Base-by-base conservation (phyloP, 2,113 vertebrate species). In the Synchiropus splendidus region DNA sequence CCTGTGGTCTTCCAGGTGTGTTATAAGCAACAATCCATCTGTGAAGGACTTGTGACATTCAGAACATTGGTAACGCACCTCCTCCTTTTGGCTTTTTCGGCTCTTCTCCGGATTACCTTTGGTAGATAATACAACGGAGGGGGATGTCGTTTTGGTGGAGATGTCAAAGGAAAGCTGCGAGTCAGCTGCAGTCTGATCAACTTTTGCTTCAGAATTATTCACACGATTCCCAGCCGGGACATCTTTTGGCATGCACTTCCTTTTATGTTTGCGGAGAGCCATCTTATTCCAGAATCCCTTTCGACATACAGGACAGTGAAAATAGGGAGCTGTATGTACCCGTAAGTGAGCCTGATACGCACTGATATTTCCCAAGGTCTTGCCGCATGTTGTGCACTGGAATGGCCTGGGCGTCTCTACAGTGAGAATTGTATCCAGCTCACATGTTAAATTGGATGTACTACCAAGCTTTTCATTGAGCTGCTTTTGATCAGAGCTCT, bases 1-100 rank as follows among this genome's bases (percentile, higher is more conserved):
- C 34, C 83, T 82, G 61, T 87, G 86, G 44, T 83, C 79, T 64
- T 86, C 84, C 13, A 86, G 79, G 54, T 87, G 86, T 60, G 79
- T 85, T 43, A 87, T 86, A 21, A 86, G 83, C 61, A 82, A 27
- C 9, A 86, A 67, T 11, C 86, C 84, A 62, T 86, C 83, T 9
- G 83, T 83, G 48, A 86, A 87, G 48, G 77, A 84, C 51, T 76
- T 47, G 35, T 85, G 79, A 58, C 86, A 87, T 58, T 86, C 83
- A 31, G 86, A 85, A 58, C 86, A 87, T 41, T 86, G 86, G 66
- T 84, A 87, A 45, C 80, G 69, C 9, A 71, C 59, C 2, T 42
- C 6, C 48, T 68, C 70, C 5, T 48, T 66, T 36, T 45, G 51
- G n/a, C 16, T 51, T 18, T 58, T 43, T 39, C 1, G 51, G 34